phyloP scores from a whole-genome alignment of 2,888 invertebrate genomes.

The Sicus ferrugineus region DNA sequence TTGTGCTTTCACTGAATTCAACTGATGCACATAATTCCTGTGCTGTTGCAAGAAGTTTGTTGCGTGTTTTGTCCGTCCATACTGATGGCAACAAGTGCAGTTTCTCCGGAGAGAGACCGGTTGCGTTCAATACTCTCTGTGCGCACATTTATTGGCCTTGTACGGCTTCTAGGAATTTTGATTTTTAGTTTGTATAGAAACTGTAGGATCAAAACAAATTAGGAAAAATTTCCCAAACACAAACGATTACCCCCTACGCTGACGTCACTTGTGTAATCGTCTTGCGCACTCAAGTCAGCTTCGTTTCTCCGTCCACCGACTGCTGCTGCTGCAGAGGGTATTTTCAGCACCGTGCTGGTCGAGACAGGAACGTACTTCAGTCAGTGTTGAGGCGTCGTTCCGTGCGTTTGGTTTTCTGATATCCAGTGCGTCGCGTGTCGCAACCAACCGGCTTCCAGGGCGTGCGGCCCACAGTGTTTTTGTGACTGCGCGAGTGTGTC shows the following conservation, averaged over 20 bases:
- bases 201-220: constrained; percentile 22
- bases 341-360: constrained; percentile 35
- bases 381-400: constrained; percentile 42
- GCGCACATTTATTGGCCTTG: no score
- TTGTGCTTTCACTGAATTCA: not conserved
- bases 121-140: no score
- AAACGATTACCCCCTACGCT: constrained; percentile 12
- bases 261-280: constrained; percentile 30
- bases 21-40: not conserved
- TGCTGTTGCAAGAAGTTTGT: not conserved
- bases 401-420: constrained; percentile 39
- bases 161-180: not conserved
- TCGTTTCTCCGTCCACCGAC: no score
- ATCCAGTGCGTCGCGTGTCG: constrained; percentile 25
- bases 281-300: constrained; percentile 30
- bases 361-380: constrained; percentile 25
- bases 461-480: constrained; percentile 6
- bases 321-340: constrained; percentile 34
- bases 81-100: not conserved
- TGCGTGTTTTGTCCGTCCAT: not conserved
- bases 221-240: constrained; percentile 23
- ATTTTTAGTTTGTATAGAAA: not conserved
- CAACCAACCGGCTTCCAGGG: not conserved
- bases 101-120: no score
- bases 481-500: constrained; percentile 39